These are phyloP conservation scores for Vanessa tameamea DNA, from an alignment of 1,140 invertebrate species.

Conservation along the genomic window DNA sequence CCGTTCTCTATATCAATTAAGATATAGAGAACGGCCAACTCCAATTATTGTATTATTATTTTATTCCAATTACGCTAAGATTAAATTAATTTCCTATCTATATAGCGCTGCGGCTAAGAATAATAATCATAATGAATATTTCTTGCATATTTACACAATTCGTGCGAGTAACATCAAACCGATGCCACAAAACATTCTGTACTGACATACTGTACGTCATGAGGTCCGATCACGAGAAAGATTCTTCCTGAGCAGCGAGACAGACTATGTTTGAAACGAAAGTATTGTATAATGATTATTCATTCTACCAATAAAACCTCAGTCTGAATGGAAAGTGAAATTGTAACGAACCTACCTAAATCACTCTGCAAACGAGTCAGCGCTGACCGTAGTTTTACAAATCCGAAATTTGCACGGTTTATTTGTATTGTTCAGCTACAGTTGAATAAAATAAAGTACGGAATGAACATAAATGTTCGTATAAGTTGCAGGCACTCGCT, in stretches of 20 bases:
- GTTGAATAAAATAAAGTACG: conserved; percentile 32
- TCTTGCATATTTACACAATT: no score
- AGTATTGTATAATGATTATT: conserved; percentile 2
- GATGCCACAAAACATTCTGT: no score
- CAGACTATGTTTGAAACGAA: background rate
- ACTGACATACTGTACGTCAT: no score
- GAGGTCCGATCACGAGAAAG: no score
- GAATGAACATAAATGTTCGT: conserved; percentile 24
- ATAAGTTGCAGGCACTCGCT: conserved; percentile 23
- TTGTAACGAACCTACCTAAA: conserved; percentile 9
- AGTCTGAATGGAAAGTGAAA: background rate
- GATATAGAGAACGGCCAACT: no score
- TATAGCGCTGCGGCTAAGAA: no score
- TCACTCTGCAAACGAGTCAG: background rate
- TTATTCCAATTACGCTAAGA: no score
- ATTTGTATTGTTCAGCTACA: conserved; percentile 34
- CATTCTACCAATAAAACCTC: background rate
- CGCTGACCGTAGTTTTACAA: background rate
- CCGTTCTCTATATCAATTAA: background rate
- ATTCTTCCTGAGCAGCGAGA: no score
- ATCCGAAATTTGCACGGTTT: conserved; percentile 32
- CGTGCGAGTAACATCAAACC: no score
- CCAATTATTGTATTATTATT: no score
- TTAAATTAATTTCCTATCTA: no score
- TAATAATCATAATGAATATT: no score